phyloP scores from a whole-genome alignment of 2,797 vertebrate genomes.

The Loris lydekkerianus region DNA sequence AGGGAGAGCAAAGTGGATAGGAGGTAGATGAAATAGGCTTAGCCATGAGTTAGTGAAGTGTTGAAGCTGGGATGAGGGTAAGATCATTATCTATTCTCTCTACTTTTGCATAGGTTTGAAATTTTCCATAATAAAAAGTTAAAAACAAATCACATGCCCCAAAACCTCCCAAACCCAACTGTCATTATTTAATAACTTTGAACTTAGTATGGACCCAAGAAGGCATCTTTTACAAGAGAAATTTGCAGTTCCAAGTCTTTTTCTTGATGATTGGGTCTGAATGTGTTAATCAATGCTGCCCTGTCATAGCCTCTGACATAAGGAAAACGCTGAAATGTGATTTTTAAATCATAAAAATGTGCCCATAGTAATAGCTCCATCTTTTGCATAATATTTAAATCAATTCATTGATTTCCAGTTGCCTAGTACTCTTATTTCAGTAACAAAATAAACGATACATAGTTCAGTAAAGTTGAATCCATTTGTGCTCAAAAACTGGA shows the following conservation, averaged over 20 bases:
- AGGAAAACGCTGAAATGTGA: slow-evolving; percentile 85
- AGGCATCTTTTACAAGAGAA: slow-evolving; percentile 65
- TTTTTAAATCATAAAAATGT: slow-evolving; percentile 88
- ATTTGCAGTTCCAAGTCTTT: slow-evolving; percentile 25
- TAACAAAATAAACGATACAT: slow-evolving; percentile 83
- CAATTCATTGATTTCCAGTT: slow-evolving; percentile 88
- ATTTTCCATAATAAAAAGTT: slow-evolving; percentile 77
- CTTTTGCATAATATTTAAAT: slow-evolving; percentile 84
- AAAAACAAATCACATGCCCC: slow-evolving; percentile 70
- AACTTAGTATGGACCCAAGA: slow-evolving; percentile 64
- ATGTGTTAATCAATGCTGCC: slow-evolving; percentile 79
- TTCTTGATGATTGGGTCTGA: slow-evolving; percentile 72
- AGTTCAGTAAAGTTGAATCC: slow-evolving; percentile 80
- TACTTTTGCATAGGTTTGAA: slow-evolving; percentile 55
- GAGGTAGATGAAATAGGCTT: background rate
- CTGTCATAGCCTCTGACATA: slow-evolving; percentile 71
- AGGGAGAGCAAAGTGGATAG: background rate
- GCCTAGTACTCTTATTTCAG: slow-evolving; percentile 80
- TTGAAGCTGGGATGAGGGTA: background rate
- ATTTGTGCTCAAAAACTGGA: slow-evolving; percentile 79
- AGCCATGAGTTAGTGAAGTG: background rate
- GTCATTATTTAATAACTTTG: slow-evolving; percentile 53
- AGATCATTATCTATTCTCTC: slow-evolving; percentile 2
- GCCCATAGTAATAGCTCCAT: slow-evolving; percentile 80
- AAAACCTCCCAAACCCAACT: background rate